Base-by-base conservation (phyloP, 2,888 invertebrate species). In the Geotrupes spiniger region DNA sequence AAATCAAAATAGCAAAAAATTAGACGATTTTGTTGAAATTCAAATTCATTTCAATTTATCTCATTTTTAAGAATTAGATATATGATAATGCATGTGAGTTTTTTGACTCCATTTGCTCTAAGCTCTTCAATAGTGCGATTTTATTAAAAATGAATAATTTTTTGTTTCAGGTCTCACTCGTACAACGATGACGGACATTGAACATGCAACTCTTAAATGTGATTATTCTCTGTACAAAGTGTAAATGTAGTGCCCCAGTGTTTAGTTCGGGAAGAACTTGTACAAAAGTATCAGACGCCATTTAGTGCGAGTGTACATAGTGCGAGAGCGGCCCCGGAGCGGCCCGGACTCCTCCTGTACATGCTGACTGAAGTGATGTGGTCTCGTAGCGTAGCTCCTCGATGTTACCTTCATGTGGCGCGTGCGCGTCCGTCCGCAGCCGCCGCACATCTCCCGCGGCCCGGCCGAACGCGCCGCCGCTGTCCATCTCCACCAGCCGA, bases 171-270 rank as follows among this genome's bases (percentile, higher is more conserved):
- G 68, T 69, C 62, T 63, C 65, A 63, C 63, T 70, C 66, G 69
- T 69, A 71, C 73, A 70, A 71, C 72, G 72, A 72, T 69, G 67
- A 71, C 69, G 71, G 72, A 73, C 72, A 71, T 72, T 71, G 68
- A 72, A 71, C 71, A 71, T 70, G 72, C 72, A 71, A 73, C 72
- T 73, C 70, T 71, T 74, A 73, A 74, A 78, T 79, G 79, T 79
- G 79, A 79, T 79, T 78, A 78, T 77, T 78, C 77, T 78, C 76
- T 79, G 79, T 79, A 79, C 79, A 79, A 78, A 76, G 76, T 77
- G 74, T 74, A 74, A 72, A 74, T 73, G 73, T 73, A 73, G 73
- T 73, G 72, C 69, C 72, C 72, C 72, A 71, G 73, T 73, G 71
- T 72, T 69, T 71, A 68, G 68, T 65, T 66, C 63, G 66, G 69